Evolutionary conservation across 2,113 vertebrate genomes (phyloP), one percentile per base, ranked within the genome.

Genomic region (Bungarus multicinctus): DNA sequence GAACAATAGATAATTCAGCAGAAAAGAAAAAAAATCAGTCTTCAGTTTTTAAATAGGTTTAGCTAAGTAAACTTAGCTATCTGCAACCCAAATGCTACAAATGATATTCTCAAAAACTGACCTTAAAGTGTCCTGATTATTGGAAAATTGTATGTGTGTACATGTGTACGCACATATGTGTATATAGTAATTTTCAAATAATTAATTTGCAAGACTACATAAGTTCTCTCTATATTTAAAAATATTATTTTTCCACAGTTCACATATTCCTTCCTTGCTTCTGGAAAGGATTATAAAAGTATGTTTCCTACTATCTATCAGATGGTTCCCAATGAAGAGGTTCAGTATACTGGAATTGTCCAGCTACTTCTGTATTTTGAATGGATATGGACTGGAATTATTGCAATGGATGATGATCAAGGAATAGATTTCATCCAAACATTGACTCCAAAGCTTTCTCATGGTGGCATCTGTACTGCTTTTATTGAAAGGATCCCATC

Each of bases 381-480:
- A 1, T 91, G 90, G 85, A 87, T 22, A 1, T 91, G 90, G 90
- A 45, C 87, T 58, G 85, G 81, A 3, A 27, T 91, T 30, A 47
- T 91, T 87, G 81, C 90, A 11, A 91, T 12, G 81, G 81, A 91
- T 58, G 81, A 91, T 87, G 90, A 91, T 4, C n/a, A 91, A 14
- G 90, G 90, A 11, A 58, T 14, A 86, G 14, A 87, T 14, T 91
- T 91, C 43, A 30, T 58, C 16, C 54, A 58, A 9, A 58, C 53
- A 30, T 20, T 87, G 27, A 58, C 25, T 4, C 8, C 81, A 22
- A 50, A 12, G 81, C 25, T 91, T 47, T 58, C 27, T 4, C 30
- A 12, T 27, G 47, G 30, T 47, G 85, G 90, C 27, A 87, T 91
- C 27, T 87, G 85, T 58, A 47, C 18, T 11, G 81, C 54, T 22